Evolutionary conservation across 2,888 invertebrate species (phyloP).

Genomic region (Perizoma affinitatum): DNA sequence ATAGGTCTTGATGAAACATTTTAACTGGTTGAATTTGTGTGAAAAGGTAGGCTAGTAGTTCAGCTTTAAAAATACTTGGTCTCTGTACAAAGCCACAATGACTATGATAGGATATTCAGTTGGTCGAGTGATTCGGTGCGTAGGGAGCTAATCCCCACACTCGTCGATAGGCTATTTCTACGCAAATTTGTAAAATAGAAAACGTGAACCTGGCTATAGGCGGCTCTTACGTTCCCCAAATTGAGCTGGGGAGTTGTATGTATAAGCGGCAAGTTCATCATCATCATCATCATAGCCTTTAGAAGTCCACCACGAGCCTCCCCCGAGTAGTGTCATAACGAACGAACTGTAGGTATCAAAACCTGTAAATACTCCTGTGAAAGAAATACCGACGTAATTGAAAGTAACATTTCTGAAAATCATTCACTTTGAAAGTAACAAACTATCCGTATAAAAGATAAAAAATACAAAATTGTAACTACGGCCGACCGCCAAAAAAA

Average conservation of each 20-base stretch:
- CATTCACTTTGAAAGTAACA: not conserved
- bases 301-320: too few species aligned
- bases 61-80: too few species aligned
- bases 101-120: not conserved
- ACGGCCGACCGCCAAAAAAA: conserved; percentile 9
- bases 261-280: too few species aligned
- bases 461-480: conserved; percentile 13
- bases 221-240: not conserved
- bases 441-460: conserved; percentile 16
- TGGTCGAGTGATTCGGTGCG: conserved; percentile 4
- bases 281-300: too few species aligned
- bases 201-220: conserved; percentile 8
- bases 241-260: too few species aligned
- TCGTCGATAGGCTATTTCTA: conserved; percentile 18
- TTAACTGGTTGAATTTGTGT: too few species aligned
- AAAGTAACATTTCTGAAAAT: not conserved
- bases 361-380: too few species aligned
- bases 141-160: conserved; percentile 11
- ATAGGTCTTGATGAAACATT: too few species aligned
- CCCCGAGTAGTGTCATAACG: too few species aligned
- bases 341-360: too few species aligned
- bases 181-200: conserved; percentile 20
- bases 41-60: too few species aligned
- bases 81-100: too few species aligned
- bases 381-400: not conserved